A percentile compares a stretch with the other conserved stretches of the same genome.
These are phyloP conservation scores for Aphis gossypii DNA, from an alignment of 1,140 invertebrate species.

Conservation along the genomic window DNA sequence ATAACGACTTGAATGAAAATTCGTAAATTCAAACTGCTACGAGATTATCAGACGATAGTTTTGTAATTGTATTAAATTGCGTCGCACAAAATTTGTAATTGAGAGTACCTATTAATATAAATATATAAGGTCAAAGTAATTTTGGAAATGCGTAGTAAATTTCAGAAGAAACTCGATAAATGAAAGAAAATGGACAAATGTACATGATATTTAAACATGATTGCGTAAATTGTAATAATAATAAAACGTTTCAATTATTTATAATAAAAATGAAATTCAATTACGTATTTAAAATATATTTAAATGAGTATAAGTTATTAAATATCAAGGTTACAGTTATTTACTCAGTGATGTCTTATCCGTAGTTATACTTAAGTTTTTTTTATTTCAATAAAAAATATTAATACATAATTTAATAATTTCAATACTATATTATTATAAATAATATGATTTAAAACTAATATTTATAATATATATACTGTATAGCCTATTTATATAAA, in stretches of 20 bases:
- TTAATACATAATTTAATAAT: background rate
- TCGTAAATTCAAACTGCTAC: background rate
- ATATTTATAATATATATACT: background rate
- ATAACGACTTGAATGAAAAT: background rate
- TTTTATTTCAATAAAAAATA: background rate
- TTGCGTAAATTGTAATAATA: slow-evolving; percentile 1
- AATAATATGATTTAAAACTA: background rate
- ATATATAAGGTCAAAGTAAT: background rate
- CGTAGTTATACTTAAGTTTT: background rate
- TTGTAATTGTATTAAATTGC: slow-evolving; percentile 23
- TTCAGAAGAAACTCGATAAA: slow-evolving; percentile 50
- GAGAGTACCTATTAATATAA: background rate
- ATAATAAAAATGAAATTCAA: slow-evolving; percentile 20
- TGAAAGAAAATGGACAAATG: slow-evolving; percentile 4
- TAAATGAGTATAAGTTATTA: background rate
- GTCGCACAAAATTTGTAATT: background rate
- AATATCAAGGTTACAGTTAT: slow-evolving; percentile 7
- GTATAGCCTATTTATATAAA: background rate
- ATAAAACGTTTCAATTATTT: slow-evolving; percentile 26
- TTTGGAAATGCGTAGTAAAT: slow-evolving; percentile 37
- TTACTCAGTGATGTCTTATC: background rate
- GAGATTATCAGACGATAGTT: background rate
- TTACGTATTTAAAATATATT: slow-evolving; percentile 31
- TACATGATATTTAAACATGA: background rate
- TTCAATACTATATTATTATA: background rate